Base-by-base conservation (phyloP, 1,140 invertebrate species). In the Ericerus pela region DNA sequence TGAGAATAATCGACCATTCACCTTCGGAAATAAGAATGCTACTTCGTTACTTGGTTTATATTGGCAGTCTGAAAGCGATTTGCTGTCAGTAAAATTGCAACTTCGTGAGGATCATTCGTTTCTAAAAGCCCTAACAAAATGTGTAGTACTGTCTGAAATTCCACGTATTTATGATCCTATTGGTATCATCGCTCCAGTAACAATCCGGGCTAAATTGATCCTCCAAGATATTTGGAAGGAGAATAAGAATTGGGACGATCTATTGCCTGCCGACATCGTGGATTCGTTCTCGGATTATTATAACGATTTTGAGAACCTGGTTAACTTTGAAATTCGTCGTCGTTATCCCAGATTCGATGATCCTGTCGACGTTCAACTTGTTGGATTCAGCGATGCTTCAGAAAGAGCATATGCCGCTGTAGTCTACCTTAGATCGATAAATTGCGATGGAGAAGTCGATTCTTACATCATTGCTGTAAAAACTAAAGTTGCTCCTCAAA, bases 401-500 rank as follows among this genome's bases (percentile, higher is more conserved):
- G 53, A 43, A 3, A 0, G 24, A 6, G 57, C 31, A 11, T 56
- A 51, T 18, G 3, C 27, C 0, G 47, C 47, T 5, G 36, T 58
- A 1, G 37, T 58, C 1, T 58, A 58, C 43, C 24, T 58, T 24
- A 31, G 57, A 22, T 28, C 38, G 12, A 14, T 22, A 2, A 1
- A 12, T 2, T 0, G n/a, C 16, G 29, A 54, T 16, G 37, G 37
- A 6, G 16, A 22, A 33, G 58, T 38, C 54, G 59, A 33, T 18
- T 59, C 10, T 29, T 63, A 11, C 33, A 54, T 11, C 47, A 53
- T 51, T 18, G 30, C 16, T 0, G 0, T 58, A 8, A 63, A 62
- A 36, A 55, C 52, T 1, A 57, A 58, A 51, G 56, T 63, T 5
- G 57, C 61, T 0, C 61, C 61, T 11, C 22, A 61, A n/a, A 61